Evolutionary conservation across 1,140 invertebrate species (phyloP).

Genomic region (Polypedilum pembai): DNA sequence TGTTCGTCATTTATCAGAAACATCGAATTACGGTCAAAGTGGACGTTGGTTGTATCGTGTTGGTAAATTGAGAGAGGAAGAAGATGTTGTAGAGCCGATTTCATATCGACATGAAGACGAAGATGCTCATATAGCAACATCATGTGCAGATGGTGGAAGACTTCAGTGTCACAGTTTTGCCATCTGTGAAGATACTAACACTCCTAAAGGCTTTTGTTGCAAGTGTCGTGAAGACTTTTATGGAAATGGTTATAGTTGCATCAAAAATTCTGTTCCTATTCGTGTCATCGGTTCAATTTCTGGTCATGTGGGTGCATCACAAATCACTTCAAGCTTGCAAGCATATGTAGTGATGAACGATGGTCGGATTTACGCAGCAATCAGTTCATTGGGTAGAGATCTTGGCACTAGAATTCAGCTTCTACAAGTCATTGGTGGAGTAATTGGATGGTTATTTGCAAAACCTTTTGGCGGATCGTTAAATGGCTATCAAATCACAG

Average conservation of each 20-base stretch:
- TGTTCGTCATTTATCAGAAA: constrained; percentile 52
- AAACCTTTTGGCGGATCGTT: constrained; percentile 59
- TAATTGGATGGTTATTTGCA: constrained; percentile 89
- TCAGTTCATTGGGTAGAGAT: constrained; percentile 64
- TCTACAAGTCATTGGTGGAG: constrained; percentile 65
- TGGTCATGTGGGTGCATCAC: constrained; percentile 69
- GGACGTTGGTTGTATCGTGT: constrained; percentile 80
- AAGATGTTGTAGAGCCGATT: constrained; percentile 61
- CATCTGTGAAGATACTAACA: constrained; percentile 68
- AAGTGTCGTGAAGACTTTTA: constrained; percentile 70
- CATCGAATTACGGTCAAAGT: constrained; percentile 71
- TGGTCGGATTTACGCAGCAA: constrained; percentile 82
- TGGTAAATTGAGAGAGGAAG: constrained; percentile 53
- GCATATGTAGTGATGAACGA: constrained; percentile 85
- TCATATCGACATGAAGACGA: constrained; percentile 44
- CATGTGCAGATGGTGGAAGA: constrained; percentile 50
- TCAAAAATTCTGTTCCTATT: constrained; percentile 70
- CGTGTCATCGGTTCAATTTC: constrained; percentile 78
- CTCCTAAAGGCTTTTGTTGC: constrained; percentile 75
- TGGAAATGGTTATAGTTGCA: constrained; percentile 85
- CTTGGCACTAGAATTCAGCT: constrained; percentile 74
- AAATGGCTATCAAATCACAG: constrained; percentile 80
- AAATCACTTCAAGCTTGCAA: constrained; percentile 76
- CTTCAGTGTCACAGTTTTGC: constrained; percentile 74
- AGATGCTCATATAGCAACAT: constrained; percentile 41